Base-by-base conservation (phyloP, 2,797 vertebrate species). In the Poeciliopsis infans region DNA sequence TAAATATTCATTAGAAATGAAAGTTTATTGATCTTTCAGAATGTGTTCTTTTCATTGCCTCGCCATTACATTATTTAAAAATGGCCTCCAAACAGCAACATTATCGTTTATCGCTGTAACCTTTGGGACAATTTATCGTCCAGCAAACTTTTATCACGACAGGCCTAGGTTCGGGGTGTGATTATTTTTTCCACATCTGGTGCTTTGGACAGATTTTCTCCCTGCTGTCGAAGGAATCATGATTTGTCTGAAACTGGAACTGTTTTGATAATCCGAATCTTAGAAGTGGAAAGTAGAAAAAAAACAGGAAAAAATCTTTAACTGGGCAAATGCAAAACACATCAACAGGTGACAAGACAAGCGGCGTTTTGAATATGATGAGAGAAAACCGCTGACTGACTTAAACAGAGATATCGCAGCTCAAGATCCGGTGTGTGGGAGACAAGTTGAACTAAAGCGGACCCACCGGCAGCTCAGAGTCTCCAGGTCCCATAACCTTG, bases 381-480 rank as follows among this genome's bases (percentile, higher is more conserved):
- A 28, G 8, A 23, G 55, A 68, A 49, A 55, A 49, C 51, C 0
- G 11, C 68, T 76, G 36, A 73, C 45, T 15, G 16, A 57, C 16
- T 41, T 41, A 41, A 41, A 41, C 39, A 41, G 39, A 41, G 43
- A 59, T 33, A 70, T 45, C 71, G 33, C 7, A 49, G 75, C 43
- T 74, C 33, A 15, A 18, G 31, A 36, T 43, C n/a, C 12, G 11
- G 33, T 79, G 57, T 64, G 41, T 77, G 78, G 79, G 41, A 79
- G 71, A 81, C 78, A 79, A 84, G 79, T 79, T 75, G 64, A 69
- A 83, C 76, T 69, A 72, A 81, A 80, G 49, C 57, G 76, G 64
- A 80, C 55, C 49, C 72, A 59, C 43, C 13, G 13, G 72, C 76
- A 39, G 51, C 75, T 79, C 59, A 70, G 77, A 82, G 80, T 55